Conservation (phyloP, 1,140 invertebrate genomes). For the Platyura marginata region DNA sequence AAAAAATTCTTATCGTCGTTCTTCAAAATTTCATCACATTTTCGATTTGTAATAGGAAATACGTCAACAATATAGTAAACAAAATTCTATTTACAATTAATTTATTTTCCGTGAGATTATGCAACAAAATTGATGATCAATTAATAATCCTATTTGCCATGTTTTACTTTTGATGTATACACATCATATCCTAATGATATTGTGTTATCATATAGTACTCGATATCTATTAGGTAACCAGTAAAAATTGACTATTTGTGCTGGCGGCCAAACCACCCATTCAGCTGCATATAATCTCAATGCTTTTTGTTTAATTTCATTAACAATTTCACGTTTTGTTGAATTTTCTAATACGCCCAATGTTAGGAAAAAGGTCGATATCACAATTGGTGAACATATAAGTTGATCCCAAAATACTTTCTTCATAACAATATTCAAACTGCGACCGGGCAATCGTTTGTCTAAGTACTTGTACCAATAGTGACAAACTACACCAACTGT, state of each 20-base stretch:
- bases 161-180: slow-evolving; percentile 83
- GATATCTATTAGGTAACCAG: slow-evolving; percentile 60
- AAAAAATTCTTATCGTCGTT: too few species aligned
- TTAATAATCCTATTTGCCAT: slow-evolving; percentile 28
- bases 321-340: slow-evolving; percentile 38
- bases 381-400: slow-evolving; percentile 70
- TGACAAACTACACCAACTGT: slow-evolving; percentile 69
- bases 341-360: slow-evolving; percentile 49
- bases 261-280: slow-evolving; percentile 70
- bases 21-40: too few species aligned
- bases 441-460: slow-evolving; percentile 39
- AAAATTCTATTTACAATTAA: too few species aligned
- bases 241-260: slow-evolving; percentile 82
- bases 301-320: slow-evolving; percentile 63
- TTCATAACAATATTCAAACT: slow-evolving; percentile 49
- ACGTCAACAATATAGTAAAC: too few species aligned
- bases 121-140: too few species aligned
- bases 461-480: slow-evolving; percentile 63
- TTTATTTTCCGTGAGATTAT: too few species aligned
- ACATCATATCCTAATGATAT: slow-evolving; percentile 81
- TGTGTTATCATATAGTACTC: slow-evolving; percentile 79
- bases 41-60: too few species aligned
- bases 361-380: slow-evolving; percentile 68
- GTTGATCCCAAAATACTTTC: slow-evolving; percentile 76
- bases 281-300: slow-evolving; percentile 51